Percentiles rank a stretch among this genome's conserved stretches.
Evolutionary conservation across 2,797 vertebrate species (phyloP).

Genomic region (Rhodeus uyekii): DNA sequence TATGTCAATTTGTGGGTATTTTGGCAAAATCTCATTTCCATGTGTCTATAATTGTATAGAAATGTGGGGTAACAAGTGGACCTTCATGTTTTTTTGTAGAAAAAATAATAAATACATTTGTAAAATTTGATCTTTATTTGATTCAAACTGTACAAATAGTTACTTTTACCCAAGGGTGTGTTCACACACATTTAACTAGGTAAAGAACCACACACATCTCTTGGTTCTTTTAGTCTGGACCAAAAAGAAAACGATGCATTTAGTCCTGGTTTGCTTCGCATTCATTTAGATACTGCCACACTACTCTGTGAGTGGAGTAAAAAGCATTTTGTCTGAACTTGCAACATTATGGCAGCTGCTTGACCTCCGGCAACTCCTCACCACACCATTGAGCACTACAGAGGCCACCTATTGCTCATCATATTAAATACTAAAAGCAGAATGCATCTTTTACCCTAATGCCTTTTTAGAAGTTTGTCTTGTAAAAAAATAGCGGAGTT

Average conservation of each 20-base stretch:
- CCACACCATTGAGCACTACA: constrained; percentile 9
- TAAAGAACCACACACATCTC: too few species aligned
- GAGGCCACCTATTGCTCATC: constrained; percentile 2
- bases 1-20: neutral
- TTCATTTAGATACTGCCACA: constrained; percentile 1
- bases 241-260: too few species aligned
- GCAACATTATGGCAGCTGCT: constrained; percentile 68
- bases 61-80: too few species aligned
- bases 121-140: too few species aligned
- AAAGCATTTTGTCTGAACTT: constrained; percentile 63
- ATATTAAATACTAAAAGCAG: neutral
- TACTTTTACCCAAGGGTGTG: too few species aligned
- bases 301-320: constrained; percentile 53
- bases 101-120: too few species aligned
- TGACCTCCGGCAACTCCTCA: constrained; percentile 61
- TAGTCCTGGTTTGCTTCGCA: too few species aligned
- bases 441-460: constrained; percentile 25
- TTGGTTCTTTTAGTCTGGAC: too few species aligned
- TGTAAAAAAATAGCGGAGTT: neutral
- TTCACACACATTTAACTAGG: too few species aligned
- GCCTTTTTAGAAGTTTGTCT: constrained; percentile 19
- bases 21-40: too few species aligned
- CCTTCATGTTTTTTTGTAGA: neutral
- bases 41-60: too few species aligned
- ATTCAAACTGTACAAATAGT: too few species aligned